A percentile compares a stretch with the other conserved stretches of the same genome.
Conservation (phyloP, 2,113 vertebrate species). For the Ginglymostoma cirratum region DNA sequence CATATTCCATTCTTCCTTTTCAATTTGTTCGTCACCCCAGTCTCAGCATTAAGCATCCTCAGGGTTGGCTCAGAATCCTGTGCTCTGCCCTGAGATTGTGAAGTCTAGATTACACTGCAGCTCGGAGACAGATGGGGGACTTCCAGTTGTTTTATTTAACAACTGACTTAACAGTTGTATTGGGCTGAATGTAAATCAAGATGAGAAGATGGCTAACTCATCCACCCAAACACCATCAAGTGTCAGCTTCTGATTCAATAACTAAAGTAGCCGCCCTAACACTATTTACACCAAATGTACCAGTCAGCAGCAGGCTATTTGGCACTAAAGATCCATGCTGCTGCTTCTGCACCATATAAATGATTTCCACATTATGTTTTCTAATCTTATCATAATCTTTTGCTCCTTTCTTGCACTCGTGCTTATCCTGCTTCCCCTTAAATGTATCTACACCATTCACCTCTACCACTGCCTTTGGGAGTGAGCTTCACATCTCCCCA, state of each 20-base stretch:
- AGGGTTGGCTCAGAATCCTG: not conserved
- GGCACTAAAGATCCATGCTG: not conserved
- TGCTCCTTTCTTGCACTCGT: not conserved
- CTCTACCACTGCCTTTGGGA: not conserved
- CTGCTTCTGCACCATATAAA: too few relatives aligned
- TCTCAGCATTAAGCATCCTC: not conserved
- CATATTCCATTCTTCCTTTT: too few relatives aligned
- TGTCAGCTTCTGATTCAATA: not conserved
- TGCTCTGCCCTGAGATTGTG: not conserved
- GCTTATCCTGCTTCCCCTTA: not conserved
- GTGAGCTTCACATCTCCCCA: not conserved
- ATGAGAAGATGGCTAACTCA: not conserved
- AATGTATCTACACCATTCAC: not conserved
- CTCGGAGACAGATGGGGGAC: not conserved
- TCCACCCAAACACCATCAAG: not conserved
- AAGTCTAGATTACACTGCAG: not conserved
- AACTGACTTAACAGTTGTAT: too few relatives aligned
- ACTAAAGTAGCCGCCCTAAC: not conserved
- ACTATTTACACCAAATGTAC: not conserved
- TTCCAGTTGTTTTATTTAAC: too few relatives aligned
- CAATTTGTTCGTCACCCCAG: not conserved
- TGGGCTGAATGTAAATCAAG: not conserved
- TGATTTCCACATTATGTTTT: not conserved
- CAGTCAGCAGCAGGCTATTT: not conserved
- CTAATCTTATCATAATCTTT: not conserved